phyloP scores from a whole-genome alignment of 2,797 vertebrate genomes.

The Tapera naevia region DNA sequence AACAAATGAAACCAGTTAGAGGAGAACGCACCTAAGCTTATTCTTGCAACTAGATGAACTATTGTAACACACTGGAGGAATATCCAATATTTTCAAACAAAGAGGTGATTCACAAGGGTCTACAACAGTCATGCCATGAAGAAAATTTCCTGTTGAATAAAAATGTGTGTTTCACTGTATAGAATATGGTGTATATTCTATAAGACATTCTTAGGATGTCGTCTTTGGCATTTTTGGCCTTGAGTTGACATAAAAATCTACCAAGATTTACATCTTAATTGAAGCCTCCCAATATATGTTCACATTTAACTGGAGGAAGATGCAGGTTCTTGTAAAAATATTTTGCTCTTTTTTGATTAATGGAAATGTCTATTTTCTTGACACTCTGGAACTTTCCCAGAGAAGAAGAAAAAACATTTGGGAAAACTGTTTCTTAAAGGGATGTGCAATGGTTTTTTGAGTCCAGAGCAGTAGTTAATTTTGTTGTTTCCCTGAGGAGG shows the following conservation, averaged over 20 bases:
- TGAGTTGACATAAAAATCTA: neutral
- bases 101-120: neutral
- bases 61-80: neutral
- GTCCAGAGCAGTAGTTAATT: slow-evolving; percentile 52
- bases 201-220: neutral
- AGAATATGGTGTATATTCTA: neutral
- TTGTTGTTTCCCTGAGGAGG: slow-evolving; percentile 45
- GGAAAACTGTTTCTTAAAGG: slow-evolving; percentile 34
- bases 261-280: neutral
- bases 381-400: neutral
- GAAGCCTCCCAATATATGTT: neutral
- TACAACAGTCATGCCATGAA: neutral
- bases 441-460: neutral
- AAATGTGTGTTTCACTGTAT: neutral
- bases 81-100: too few relatives aligned
- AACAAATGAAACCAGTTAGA: neutral
- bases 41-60: neutral
- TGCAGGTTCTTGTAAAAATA: neutral
- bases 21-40: neutral
- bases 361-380: slow-evolving; percentile 29
- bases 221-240: neutral
- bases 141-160: neutral
- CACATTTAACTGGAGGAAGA: neutral
- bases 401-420: neutral
- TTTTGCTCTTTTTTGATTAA: slow-evolving; percentile 18